Evolutionary conservation across 2,797 vertebrate species (phyloP).

Genomic region (Pipistrellus kuhlii): DNA sequence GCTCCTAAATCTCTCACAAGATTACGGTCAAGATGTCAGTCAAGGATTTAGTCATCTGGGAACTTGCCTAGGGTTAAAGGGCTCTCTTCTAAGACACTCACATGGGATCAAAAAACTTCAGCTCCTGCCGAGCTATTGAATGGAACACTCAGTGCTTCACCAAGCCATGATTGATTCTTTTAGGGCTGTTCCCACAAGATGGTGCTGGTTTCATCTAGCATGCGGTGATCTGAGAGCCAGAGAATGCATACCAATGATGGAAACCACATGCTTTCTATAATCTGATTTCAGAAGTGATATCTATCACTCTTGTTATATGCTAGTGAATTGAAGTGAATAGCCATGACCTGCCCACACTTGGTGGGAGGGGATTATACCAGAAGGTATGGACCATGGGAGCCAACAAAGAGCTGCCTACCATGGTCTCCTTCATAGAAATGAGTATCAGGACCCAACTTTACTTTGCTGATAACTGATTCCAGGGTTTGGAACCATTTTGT

Average conservation of each 20-base stretch:
- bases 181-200: fast-evolving
- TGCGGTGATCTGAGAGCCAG: fast-evolving
- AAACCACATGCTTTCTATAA: background rate
- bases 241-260: background rate
- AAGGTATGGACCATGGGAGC: background rate
- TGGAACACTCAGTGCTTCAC: fast-evolving
- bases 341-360: background rate
- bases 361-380: too few species aligned
- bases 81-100: background rate
- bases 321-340: background rate
- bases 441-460: background rate
- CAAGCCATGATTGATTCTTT: background rate
- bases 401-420: background rate
- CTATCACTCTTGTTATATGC: background rate
- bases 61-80: background rate
- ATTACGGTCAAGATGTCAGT: background rate
- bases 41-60: background rate
- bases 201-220: too few species aligned
- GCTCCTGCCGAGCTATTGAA: background rate
- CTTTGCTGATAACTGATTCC: background rate
- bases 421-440: background rate
- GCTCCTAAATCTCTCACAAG: background rate
- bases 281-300: background rate
- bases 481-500: background rate
- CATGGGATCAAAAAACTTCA: fast-evolving